A percentile compares a stretch with the other conserved stretches of the same genome.
These are phyloP conservation scores for Danaus chrysippus DNA, from an alignment of 2,888 invertebrate species.

Conservation along the genomic window DNA sequence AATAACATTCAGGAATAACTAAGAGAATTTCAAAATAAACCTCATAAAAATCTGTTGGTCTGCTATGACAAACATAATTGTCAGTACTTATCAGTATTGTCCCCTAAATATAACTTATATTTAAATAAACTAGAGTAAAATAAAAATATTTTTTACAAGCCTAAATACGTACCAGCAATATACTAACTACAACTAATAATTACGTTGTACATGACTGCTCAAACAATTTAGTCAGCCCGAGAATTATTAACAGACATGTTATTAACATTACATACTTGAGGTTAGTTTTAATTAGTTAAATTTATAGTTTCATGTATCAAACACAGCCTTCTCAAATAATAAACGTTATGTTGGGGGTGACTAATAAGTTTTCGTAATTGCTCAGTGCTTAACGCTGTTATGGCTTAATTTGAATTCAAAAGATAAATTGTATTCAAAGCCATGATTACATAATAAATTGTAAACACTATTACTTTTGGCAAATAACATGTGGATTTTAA, in stretches of 20 bases:
- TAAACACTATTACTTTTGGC: background rate
- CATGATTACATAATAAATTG: background rate
- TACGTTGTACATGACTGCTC: background rate
- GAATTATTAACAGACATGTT: background rate
- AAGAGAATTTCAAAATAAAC: too few relatives aligned
- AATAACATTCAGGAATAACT: too few relatives aligned
- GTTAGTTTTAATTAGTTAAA: slow-evolving; percentile 17
- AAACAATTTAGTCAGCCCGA: background rate
- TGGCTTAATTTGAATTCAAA: background rate
- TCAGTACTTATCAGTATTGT: too few relatives aligned
- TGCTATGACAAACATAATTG: too few relatives aligned
- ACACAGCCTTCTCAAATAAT: slow-evolving; percentile 14
- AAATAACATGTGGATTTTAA: background rate
- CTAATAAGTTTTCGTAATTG: slow-evolving; percentile 19
- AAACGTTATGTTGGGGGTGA: slow-evolving; percentile 21
- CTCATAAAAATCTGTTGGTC: too few relatives aligned
- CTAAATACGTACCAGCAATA: too few relatives aligned
- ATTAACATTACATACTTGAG: slow-evolving; percentile 11
- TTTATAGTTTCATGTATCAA: slow-evolving; percentile 14
- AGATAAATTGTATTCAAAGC: background rate
- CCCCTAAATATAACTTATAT: too few relatives aligned
- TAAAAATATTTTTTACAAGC: too few relatives aligned
- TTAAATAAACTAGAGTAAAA: too few relatives aligned
- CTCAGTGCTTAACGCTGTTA: background rate
- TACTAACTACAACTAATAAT: background rate